phyloP scores from a whole-genome alignment of 1,140 invertebrate species.

The Heterodera carotae region DNA sequence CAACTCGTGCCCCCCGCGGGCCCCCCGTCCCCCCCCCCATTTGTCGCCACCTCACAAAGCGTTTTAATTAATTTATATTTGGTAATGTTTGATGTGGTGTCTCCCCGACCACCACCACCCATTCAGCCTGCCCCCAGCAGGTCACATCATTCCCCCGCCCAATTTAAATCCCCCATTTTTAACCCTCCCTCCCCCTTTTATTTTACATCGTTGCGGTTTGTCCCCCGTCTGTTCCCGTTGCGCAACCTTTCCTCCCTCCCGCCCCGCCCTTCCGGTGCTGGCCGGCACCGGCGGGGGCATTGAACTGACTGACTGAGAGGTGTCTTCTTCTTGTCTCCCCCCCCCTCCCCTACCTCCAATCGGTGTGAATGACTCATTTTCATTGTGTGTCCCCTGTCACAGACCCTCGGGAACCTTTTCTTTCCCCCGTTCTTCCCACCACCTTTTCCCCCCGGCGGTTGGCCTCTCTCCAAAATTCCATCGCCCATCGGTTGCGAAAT shows the following conservation, averaged over 20 bases:
- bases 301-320: neutral
- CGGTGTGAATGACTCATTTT: neutral
- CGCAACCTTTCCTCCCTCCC: neutral
- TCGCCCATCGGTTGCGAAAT: constrained; percentile 2
- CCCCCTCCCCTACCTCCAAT: too few relatives aligned
- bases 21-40: neutral
- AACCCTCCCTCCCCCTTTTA: too few relatives aligned
- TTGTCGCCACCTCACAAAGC: too few relatives aligned
- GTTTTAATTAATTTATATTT: too few relatives aligned
- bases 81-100: too few relatives aligned
- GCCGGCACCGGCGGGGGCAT: neutral
- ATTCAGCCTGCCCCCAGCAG: too few relatives aligned
- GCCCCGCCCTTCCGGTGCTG: neutral
- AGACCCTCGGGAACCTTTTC: neutral
- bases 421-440: neutral
- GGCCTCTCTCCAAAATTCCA: neutral
- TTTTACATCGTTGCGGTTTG: too few relatives aligned
- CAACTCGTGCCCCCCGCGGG: too few relatives aligned
- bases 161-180: too few relatives aligned
- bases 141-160: too few relatives aligned
- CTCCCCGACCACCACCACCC: too few relatives aligned
- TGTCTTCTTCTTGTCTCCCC: too few relatives aligned
- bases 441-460: neutral
- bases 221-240: neutral
- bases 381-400: neutral